These are phyloP conservation scores for Dioctria linearis DNA, from an alignment of 2,888 invertebrate species.

Conservation along the genomic window DNA sequence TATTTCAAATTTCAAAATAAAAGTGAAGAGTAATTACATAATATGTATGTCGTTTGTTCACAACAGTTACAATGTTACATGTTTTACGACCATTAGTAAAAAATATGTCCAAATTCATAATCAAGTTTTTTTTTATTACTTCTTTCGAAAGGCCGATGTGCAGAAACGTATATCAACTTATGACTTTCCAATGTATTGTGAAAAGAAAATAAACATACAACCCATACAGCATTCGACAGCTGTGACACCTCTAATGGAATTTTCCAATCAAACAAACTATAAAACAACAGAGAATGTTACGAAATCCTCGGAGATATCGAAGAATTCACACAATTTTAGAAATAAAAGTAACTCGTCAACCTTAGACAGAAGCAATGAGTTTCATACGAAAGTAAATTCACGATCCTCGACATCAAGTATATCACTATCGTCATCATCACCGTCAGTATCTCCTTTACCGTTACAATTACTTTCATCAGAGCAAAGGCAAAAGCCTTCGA, in stretches of 20 bases:
- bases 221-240: constrained; percentile 38
- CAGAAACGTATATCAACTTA: constrained; percentile 61
- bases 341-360: constrained; percentile 31
- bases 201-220: constrained; percentile 57
- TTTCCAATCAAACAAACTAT: constrained; percentile 7
- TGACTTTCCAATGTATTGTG: constrained; percentile 59
- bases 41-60: constrained; percentile 9
- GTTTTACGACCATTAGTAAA: neutral
- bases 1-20: too few relatives aligned
- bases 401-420: constrained; percentile 67
- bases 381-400: constrained; percentile 61
- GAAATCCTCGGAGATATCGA: constrained; percentile 5
- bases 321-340: constrained; percentile 3
- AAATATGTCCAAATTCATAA: neutral
- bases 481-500: constrained; percentile 39
- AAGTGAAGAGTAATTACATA: too few relatives aligned
- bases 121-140: constrained; percentile 34
- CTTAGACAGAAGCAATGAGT: constrained; percentile 22
- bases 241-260: constrained; percentile 11
- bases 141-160: constrained; percentile 47
- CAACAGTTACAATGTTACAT: neutral
- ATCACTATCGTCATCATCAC: constrained; percentile 68
- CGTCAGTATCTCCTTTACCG: constrained; percentile 65
- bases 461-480: constrained; percentile 60
- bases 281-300: constrained; percentile 1